Conservation (phyloP, 1,140 invertebrate genomes). For the Carposina sasakii region DNA sequence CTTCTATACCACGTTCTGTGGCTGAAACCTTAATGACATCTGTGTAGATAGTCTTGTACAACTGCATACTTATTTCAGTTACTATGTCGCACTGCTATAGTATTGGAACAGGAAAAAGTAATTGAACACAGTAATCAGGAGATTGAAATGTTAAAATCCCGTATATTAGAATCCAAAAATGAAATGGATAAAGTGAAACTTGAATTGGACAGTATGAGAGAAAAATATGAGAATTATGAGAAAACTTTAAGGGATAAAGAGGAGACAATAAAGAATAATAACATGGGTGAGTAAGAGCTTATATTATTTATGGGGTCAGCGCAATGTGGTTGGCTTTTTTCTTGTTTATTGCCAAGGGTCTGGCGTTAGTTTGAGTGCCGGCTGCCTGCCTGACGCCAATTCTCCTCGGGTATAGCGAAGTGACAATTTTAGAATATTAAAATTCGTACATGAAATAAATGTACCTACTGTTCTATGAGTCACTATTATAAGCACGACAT, state of each 20-base stretch:
- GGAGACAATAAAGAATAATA: constrained; percentile 77
- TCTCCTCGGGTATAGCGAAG: too few relatives aligned
- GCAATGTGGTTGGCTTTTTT: too few relatives aligned
- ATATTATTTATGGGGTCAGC: background rate
- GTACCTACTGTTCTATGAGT: too few relatives aligned
- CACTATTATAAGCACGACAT: too few relatives aligned
- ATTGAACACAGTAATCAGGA: constrained; percentile 59
- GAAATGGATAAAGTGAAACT: constrained; percentile 67
- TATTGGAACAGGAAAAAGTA: constrained; percentile 77
- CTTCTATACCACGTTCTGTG: too few relatives aligned
- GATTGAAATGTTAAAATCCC: constrained; percentile 62
- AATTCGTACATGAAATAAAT: too few relatives aligned
- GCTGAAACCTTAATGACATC: too few relatives aligned
- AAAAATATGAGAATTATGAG: constrained; percentile 69
- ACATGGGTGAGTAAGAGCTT: constrained; percentile 64
- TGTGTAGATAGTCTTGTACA: constrained; percentile 2
- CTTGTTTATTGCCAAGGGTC: too few relatives aligned
- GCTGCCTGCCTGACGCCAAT: too few relatives aligned
- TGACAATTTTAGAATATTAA: too few relatives aligned
- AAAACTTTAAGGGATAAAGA: constrained; percentile 73
- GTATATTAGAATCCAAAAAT: constrained; percentile 68
- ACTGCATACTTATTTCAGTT: constrained; percentile 39
- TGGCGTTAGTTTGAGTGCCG: too few relatives aligned
- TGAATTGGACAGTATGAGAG: constrained; percentile 66
- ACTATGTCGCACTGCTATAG: constrained; percentile 74